These are phyloP conservation scores for Macrosoma leucophasiata DNA, from an alignment of 2,888 invertebrate genomes.

Conservation along the genomic window DNA sequence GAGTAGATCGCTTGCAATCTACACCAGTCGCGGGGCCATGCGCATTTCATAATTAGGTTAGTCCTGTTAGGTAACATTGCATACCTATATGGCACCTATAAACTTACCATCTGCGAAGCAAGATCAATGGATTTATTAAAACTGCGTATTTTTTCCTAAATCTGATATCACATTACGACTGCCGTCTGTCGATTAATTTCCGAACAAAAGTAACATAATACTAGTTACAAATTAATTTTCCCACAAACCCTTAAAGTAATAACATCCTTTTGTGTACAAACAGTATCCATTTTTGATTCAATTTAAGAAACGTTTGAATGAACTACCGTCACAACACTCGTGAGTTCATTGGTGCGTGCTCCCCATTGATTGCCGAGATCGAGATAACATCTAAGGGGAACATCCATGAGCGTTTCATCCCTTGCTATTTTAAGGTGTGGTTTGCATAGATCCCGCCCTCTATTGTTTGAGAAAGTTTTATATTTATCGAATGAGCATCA, in stretches of 20 bases:
- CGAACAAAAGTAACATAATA: constrained; percentile 42
- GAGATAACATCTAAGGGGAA: constrained; percentile 47
- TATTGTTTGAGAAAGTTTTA: constrained; percentile 30
- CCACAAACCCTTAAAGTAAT: constrained; percentile 73
- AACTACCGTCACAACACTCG: constrained; percentile 65
- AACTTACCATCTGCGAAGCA: no score
- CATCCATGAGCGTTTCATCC: constrained; percentile 24
- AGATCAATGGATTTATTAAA: no score
- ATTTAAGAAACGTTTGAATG: constrained; percentile 57
- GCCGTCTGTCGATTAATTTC: constrained; percentile 25
- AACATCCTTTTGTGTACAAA: constrained; percentile 66
- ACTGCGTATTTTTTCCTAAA: no score
- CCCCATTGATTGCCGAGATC: constrained; percentile 43
- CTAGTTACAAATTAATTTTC: constrained; percentile 70
- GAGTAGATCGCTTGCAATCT: no score
- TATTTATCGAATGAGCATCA: constrained; percentile 25
- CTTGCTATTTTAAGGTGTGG: constrained; percentile 46
- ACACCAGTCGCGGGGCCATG: no score
- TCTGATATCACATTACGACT: constrained; percentile 35
- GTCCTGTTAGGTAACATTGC: no score
- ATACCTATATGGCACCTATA: no score
- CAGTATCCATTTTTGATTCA: constrained; percentile 66
- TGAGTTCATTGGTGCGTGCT: constrained; percentile 47
- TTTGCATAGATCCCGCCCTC: constrained; percentile 30
- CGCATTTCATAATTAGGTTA: no score